Evolutionary conservation across 2,113 vertebrate species (phyloP).

Genomic region (Cyanocitta stelleri): DNA sequence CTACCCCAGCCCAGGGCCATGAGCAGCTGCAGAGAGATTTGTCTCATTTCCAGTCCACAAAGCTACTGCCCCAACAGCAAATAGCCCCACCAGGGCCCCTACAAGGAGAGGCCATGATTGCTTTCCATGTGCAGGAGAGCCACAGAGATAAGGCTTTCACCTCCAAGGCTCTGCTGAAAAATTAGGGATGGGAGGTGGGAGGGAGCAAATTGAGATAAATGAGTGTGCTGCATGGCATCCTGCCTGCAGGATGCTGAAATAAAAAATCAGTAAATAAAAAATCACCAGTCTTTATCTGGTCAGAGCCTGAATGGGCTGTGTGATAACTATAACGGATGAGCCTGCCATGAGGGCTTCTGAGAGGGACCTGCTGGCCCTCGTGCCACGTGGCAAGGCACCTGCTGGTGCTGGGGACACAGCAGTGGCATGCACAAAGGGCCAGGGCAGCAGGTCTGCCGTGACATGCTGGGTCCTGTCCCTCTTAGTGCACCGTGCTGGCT

Average conservation of each 20-base stretch:
- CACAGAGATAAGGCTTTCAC: constrained; percentile 41
- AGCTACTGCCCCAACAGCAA: not conserved
- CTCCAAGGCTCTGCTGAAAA: constrained; percentile 49
- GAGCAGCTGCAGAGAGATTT: not conserved
- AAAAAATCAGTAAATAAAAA: constrained; percentile 51
- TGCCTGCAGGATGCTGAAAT: constrained; percentile 39
- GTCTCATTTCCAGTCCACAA: not conserved
- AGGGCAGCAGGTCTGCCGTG: not conserved
- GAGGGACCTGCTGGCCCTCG: not conserved
- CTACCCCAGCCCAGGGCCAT: not conserved
- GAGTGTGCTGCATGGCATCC: not conserved
- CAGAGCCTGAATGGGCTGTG: constrained; percentile 29
- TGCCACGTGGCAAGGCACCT: not conserved
- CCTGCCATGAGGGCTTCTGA: not conserved
- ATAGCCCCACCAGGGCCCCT: not conserved
- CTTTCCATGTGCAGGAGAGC: not conserved
- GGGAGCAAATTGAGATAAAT: constrained; percentile 69
- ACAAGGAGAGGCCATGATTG: not conserved
- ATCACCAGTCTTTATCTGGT: constrained; percentile 56
- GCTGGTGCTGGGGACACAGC: not conserved
- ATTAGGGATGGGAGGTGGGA: constrained; percentile 31
- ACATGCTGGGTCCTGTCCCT: not conserved
- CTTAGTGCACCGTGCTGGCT: fast-evolving
- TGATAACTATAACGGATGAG: constrained; percentile 43
- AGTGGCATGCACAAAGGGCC: fast-evolving